Conservation (phyloP, 2,888 invertebrate species). For the Ophonus ardosiacus region DNA sequence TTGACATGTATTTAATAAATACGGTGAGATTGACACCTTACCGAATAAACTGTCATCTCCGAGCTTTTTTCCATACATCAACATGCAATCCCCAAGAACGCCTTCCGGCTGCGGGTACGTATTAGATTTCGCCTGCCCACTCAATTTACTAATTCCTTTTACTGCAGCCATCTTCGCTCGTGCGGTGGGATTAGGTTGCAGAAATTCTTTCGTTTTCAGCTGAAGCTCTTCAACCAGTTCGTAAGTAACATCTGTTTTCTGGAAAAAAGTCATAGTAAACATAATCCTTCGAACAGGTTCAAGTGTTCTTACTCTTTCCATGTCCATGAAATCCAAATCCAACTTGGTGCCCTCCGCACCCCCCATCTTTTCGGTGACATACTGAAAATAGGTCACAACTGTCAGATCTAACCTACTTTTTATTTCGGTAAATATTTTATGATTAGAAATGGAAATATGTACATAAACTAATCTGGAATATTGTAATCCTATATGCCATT, state of each 20-base stretch:
- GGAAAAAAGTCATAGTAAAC: not conserved
- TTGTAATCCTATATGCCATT: not conserved
- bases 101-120: conserved; percentile 99
- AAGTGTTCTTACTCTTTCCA: conserved; percentile 93
- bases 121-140: conserved; percentile 97
- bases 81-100: conserved; percentile 97
- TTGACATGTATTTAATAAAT: not conserved
- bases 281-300: not conserved
- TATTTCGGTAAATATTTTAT: conserved; percentile 12
- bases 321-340: conserved; percentile 98
- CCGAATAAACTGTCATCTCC: conserved; percentile 97
- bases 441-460: conserved; percentile 63
- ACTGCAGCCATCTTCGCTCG: conserved; percentile 96
- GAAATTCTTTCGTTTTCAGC: conserved; percentile 97
- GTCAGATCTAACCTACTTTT: conserved; percentile 66
- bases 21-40: conserved; percentile 69
- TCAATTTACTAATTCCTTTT: conserved; percentile 96
- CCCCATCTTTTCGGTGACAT: conserved; percentile 99
- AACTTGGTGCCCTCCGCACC: conserved; percentile 99
- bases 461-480: not conserved
- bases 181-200: conserved; percentile 99
- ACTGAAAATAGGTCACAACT: conserved; percentile 81
- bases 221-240: conserved; percentile 98
- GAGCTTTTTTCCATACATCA: conserved; percentile 94
- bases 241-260: conserved; percentile 99